phyloP scores from a whole-genome alignment of 1,140 invertebrate species.

The Drosophila melanica region DNA sequence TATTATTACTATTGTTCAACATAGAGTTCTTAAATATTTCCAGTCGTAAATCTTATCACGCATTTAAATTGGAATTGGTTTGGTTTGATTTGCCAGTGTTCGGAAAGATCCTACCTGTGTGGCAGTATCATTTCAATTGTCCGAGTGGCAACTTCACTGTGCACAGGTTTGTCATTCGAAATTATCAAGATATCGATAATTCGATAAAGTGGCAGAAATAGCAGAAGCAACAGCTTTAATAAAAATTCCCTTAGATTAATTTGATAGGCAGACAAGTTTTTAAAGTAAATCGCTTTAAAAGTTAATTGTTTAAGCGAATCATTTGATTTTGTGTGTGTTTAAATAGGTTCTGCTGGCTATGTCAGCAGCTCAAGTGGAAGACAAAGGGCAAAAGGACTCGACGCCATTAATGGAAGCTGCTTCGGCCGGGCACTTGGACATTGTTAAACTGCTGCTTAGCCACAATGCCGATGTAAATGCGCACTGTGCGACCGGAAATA shows the following conservation, averaged over 20 bases:
- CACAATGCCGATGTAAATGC: slow-evolving; percentile 98
- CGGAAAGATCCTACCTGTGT: background rate
- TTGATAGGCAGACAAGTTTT: too few species aligned
- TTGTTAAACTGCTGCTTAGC: slow-evolving; percentile 94
- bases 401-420: slow-evolving; percentile 99
- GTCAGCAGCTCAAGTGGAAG: slow-evolving; percentile 98
- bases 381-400: slow-evolving; percentile 95
- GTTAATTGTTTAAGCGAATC: too few species aligned
- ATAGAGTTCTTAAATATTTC: background rate
- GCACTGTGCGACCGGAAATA: slow-evolving; percentile 97
- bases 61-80: background rate
- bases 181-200: slow-evolving; percentile 16
- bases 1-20: too few species aligned
- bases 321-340: slow-evolving; percentile 6
- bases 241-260: background rate
- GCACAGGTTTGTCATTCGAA: slow-evolving; percentile 8
- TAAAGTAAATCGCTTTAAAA: too few species aligned
- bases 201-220: background rate
- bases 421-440: slow-evolving; percentile 96
- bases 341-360: slow-evolving; percentile 95
- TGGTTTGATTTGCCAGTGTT: background rate
- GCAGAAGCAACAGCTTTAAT: background rate
- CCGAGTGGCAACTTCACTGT: slow-evolving; percentile 9
- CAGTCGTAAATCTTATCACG: background rate
- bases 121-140: slow-evolving; percentile 9